A percentile compares a stretch with the other conserved stretches of the same genome.
Conservation (phyloP, 1,140 invertebrate genomes). For the Drosophila watanabei region DNA sequence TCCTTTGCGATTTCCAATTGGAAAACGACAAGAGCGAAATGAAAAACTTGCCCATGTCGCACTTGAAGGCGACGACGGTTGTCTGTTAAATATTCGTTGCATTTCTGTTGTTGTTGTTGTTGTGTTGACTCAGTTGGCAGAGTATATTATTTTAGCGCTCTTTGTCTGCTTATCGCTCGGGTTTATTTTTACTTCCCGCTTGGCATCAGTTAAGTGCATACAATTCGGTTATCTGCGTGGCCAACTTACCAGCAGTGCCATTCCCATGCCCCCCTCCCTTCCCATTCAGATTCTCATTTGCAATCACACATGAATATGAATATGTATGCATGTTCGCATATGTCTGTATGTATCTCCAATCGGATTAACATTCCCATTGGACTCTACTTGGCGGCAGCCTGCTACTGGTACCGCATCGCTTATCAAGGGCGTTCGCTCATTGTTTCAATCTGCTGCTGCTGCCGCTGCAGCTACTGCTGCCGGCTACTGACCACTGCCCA, state of each 20-base stretch:
- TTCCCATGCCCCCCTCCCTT: not conserved
- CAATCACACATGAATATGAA: constrained; percentile 2
- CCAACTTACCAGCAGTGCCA: constrained; percentile 10
- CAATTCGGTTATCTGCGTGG: constrained; percentile 31
- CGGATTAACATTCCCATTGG: constrained; percentile 16
- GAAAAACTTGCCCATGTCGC: constrained; percentile 8
- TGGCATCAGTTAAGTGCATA: constrained; percentile 41
- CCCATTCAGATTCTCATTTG: constrained; percentile 10
- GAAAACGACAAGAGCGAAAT: not conserved
- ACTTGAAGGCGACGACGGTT: not conserved
- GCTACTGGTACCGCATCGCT: constrained; percentile 40
- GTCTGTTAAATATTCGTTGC: not conserved
- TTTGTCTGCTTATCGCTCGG: constrained; percentile 41
- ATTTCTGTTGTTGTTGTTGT: constrained; percentile 8
- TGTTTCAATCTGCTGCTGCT: constrained; percentile 22
- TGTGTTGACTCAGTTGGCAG: constrained; percentile 38
- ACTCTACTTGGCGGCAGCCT: constrained; percentile 29
- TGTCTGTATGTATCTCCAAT: not conserved
- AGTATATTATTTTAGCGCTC: constrained; percentile 8
- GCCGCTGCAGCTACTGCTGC: not conserved
- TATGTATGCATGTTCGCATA: not conserved
- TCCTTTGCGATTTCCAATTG: constrained; percentile 6
- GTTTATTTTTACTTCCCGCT: constrained; percentile 16
- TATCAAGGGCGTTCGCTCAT: constrained; percentile 22
- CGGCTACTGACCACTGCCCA: constrained; percentile 10